Conservation (phyloP, 2,888 invertebrate genomes). For the Horisme vitalbata region DNA sequence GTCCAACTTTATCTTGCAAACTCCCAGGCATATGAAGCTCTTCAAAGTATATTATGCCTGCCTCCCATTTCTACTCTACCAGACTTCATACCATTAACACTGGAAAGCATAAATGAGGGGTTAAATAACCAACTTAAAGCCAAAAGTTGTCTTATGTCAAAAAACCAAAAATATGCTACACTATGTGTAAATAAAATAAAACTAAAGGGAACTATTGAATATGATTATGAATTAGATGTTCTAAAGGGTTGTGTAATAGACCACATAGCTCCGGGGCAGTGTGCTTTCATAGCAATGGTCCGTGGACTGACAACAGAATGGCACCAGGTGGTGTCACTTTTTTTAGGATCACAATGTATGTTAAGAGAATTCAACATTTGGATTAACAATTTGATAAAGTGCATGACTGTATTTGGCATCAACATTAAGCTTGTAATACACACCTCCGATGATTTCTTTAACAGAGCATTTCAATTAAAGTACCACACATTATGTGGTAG, state of each 20-base stretch:
- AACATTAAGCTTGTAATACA: conserved; percentile 4
- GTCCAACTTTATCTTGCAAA: conserved; percentile 4
- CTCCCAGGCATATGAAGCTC: conserved; percentile 1
- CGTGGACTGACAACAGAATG: conserved; percentile 2
- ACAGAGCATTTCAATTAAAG: background rate
- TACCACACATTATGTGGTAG: background rate
- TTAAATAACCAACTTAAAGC: background rate
- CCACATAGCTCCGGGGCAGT: background rate
- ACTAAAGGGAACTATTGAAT: background rate
- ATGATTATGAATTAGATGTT: background rate
- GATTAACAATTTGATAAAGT: background rate
- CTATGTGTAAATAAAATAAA: background rate
- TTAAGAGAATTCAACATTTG: background rate
- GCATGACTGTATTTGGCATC: background rate
- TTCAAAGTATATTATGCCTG: conserved; percentile 30
- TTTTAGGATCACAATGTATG: background rate
- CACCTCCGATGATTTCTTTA: conserved; percentile 4
- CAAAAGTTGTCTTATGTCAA: background rate
- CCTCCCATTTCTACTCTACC: conserved; percentile 26
- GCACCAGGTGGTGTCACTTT: background rate
- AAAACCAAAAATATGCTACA: background rate
- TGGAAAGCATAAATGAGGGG: background rate
- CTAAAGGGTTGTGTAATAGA: background rate
- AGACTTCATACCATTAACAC: conserved; percentile 3
- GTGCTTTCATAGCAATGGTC: conserved; percentile 6